Base-by-base conservation (phyloP, 2,797 vertebrate species). In the Psittacula derbiana region DNA sequence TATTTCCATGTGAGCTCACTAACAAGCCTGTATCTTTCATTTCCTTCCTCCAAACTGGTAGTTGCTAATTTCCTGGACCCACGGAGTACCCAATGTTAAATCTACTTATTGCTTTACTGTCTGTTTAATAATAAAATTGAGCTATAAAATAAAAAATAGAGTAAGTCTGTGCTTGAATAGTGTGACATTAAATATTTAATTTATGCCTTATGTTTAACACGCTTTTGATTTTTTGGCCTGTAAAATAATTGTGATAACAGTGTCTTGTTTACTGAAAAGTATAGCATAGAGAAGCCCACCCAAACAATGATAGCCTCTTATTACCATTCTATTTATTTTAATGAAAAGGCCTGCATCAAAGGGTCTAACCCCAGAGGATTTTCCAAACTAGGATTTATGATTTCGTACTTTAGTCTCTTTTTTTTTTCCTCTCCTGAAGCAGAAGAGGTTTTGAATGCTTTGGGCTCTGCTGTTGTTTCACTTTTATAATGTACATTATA, bases 331-430 rank as follows among this genome's bases (percentile, higher is more conserved):
- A 9, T 90, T 94, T 93, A 80, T 78, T 88, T 92, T 85, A 87
- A 89, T 93, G 80, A 91, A 88, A 92, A 93, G 64, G 28, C n/a
- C 60, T 88, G 40, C 76, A 93, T 92, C 94, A 92, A 78, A 96
- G 75, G 57, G 61, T 97, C 93, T 96, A 97, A 97, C 87, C 94
- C 65, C 93, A 89, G 70, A 92, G 91, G 79, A 92, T 95, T 97
- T 95, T 95, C 85, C 95, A 91, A 94, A 95, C 87, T 90, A 98
- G 90, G 94, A 97, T 97, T 97, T 97, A 97, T 97, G 84, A 52
- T 95, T 93, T 95, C 62, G 83, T 96, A 85, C 87, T 95, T 94
- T 58, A 71, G 43, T 24, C 4, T 78, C 41, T 27, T 46, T 87
- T 92, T 95, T 95, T 89, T 94, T 91, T 88, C 64, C 8, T 33